These are phyloP conservation scores for Pachyuromys duprasi DNA, from an alignment of 2,797 vertebrate genomes.

Conservation along the genomic window DNA sequence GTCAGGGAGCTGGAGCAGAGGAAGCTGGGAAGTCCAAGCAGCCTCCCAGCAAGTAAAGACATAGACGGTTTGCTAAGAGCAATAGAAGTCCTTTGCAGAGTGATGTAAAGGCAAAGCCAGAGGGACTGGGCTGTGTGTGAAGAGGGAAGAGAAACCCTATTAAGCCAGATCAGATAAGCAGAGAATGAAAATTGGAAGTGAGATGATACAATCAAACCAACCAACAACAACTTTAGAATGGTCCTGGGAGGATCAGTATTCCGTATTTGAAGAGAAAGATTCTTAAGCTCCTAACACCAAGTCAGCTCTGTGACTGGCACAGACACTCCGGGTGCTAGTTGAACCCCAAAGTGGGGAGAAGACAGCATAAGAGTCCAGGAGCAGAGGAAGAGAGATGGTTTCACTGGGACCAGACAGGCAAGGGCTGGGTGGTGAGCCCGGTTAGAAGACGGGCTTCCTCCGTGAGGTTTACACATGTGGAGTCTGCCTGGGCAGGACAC, in stretches of 20 bases:
- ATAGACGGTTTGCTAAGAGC: not conserved
- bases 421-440: not conserved
- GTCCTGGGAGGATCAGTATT: not conserved
- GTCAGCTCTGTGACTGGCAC: not conserved
- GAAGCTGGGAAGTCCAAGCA: not conserved
- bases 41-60: not conserved
- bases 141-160: not conserved
- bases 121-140: not conserved
- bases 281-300: not conserved
- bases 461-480: not conserved
- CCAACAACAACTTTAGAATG: not conserved
- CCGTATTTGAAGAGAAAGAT: not conserved
- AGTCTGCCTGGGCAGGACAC: not conserved
- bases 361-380: not conserved
- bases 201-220: not conserved
- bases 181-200: not conserved
- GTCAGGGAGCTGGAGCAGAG: not conserved
- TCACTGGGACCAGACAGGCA: accelerated
- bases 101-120: not conserved
- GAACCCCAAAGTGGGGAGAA: not conserved
- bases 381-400: not conserved
- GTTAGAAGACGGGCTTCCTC: accelerated
- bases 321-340: not conserved
- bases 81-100: not conserved
- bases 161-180: not conserved